These are phyloP conservation scores for Subacronicta megacephala DNA, from an alignment of 2,888 invertebrate species.

Conservation along the genomic window DNA sequence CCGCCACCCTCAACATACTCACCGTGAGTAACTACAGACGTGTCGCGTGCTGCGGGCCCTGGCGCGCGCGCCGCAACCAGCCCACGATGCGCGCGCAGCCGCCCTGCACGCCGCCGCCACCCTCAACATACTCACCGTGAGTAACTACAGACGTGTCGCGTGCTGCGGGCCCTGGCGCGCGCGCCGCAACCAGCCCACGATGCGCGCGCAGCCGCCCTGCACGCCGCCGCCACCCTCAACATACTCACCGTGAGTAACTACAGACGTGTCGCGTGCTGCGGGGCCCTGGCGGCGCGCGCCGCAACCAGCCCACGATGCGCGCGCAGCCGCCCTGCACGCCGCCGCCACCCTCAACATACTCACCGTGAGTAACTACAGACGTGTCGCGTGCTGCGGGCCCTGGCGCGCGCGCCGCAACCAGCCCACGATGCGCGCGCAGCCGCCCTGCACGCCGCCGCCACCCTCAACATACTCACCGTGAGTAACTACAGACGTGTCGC, in stretches of 20 bases:
- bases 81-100: constrained; percentile 44
- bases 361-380: no score
- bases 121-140: no score
- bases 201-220: constrained; percentile 40
- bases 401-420: constrained; percentile 59
- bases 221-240: constrained; percentile 45
- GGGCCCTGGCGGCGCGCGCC: constrained; percentile 62
- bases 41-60: constrained; percentile 73
- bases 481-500: constrained; percentile 79
- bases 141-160: constrained; percentile 78
- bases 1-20: constrained; percentile 46
- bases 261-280: constrained; percentile 77
- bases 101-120: constrained; percentile 43
- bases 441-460: constrained; percentile 40
- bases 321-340: constrained; percentile 36
- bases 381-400: constrained; percentile 73
- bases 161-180: constrained; percentile 68
- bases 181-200: constrained; percentile 51
- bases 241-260: no score
- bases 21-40: no score
- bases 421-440: constrained; percentile 46
- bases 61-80: constrained; percentile 56
- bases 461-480: no score
- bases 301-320: constrained; percentile 49
- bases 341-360: constrained; percentile 48